A percentile compares a stretch with the other conserved stretches of the same genome.
Evolutionary conservation across 2,888 invertebrate species (phyloP).

Genomic region (Xestobium rufovillosum): DNA sequence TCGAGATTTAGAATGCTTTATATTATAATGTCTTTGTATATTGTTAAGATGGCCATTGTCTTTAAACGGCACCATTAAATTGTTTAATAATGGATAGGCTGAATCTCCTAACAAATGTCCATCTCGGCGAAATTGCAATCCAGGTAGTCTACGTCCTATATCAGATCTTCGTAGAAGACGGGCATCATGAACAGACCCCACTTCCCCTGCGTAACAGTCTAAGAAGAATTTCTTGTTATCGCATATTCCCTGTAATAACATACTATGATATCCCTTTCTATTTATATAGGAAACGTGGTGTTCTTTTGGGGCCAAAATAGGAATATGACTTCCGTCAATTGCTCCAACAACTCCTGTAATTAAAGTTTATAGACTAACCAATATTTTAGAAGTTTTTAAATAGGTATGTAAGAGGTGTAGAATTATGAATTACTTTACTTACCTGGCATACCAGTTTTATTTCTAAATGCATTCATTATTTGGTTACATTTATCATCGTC

Average conservation of each 20-base stretch:
- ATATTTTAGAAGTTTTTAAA: no score
- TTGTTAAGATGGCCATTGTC: constrained; percentile 27
- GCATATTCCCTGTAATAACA: constrained; percentile 19
- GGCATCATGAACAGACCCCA: constrained; percentile 19
- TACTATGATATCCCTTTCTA: constrained; percentile 14
- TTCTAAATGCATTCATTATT: no score
- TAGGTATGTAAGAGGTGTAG: no score
- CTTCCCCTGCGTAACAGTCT: constrained; percentile 20
- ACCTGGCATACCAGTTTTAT: no score
- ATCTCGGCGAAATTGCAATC: constrained; percentile 10
- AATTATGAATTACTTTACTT: no score
- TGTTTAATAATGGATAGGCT: constrained; percentile 25
- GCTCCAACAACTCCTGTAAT: constrained; percentile 15
- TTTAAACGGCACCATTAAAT: constrained; percentile 28
- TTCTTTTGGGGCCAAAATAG: constrained; percentile 14
- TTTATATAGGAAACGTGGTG: constrained; percentile 13
- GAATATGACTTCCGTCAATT: constrained; percentile 21
- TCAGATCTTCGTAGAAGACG: constrained; percentile 12
- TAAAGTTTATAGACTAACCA: no score
- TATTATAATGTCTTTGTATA: constrained; percentile 27
- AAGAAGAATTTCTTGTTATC: constrained; percentile 16
- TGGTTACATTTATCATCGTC: no score
- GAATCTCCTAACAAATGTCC: constrained; percentile 25
- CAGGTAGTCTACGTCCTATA: neutral
- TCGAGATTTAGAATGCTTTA: constrained; percentile 25